Conservation (phyloP, 2,888 invertebrate genomes). For the Sussaba pulchella region DNA sequence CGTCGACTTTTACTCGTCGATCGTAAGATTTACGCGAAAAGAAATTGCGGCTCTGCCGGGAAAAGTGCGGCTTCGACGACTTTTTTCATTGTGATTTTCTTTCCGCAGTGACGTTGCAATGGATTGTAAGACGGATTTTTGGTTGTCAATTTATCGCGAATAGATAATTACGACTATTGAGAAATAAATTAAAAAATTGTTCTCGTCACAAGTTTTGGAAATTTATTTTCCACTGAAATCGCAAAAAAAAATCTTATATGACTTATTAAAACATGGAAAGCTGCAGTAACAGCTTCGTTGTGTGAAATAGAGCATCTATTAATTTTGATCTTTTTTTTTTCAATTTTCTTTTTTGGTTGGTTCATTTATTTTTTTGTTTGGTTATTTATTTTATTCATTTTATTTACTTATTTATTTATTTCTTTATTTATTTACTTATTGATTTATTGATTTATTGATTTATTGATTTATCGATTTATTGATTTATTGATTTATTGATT, state of each 20-base stretch:
- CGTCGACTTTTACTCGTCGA: slow-evolving; percentile 7
- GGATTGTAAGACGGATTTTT: not conserved
- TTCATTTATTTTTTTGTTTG: no score
- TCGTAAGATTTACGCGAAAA: slow-evolving; percentile 8
- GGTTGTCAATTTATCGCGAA: not conserved
- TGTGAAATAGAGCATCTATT: no score
- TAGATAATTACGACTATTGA: not conserved
- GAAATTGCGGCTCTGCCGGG: not conserved
- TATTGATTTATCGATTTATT: no score
- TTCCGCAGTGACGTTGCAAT: not conserved
- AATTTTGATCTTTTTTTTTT: no score
- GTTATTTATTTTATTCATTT: no score
- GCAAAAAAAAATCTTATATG: not conserved
- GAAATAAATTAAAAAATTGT: no score
- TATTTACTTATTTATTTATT: no score
- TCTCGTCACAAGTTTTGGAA: not conserved
- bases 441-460: no score
- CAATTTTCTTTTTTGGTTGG: no score
- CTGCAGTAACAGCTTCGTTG: not conserved
- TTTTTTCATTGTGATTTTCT: not conserved
- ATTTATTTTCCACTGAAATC: not conserved
- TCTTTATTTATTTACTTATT: no score
- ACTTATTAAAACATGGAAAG: not conserved
- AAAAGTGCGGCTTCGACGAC: not conserved
- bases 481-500: no score